Conservation (phyloP, 2,888 invertebrate species). For the Agapetus fuscipes region DNA sequence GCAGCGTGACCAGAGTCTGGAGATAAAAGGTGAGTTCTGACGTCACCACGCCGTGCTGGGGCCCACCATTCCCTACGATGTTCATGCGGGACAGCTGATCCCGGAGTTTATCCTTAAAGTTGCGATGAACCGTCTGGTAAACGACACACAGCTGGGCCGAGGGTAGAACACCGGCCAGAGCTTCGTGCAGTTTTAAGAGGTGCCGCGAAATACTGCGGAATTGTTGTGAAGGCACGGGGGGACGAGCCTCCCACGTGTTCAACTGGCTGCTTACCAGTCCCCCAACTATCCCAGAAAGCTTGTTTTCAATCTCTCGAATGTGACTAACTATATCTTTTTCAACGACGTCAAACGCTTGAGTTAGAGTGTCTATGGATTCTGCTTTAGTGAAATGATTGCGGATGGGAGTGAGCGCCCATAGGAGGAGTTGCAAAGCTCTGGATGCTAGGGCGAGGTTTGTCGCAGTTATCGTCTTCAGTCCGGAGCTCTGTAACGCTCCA, state of each 20-base stretch:
- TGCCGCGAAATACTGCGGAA: conserved; percentile 83
- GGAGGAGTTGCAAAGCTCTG: conserved; percentile 69
- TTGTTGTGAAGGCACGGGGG: conserved; percentile 87
- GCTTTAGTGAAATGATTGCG: conserved; percentile 56
- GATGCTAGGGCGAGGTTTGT: conserved; percentile 85
- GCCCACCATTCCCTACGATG: conserved; percentile 91
- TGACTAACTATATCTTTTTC: conserved; percentile 79
- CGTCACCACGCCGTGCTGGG: conserved; percentile 91
- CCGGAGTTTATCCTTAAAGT: conserved; percentile 78
- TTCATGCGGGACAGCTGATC: conserved; percentile 78
- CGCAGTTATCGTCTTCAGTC: conserved; percentile 88
- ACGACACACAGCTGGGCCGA: conserved; percentile 65
- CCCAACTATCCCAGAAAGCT: conserved; percentile 84
- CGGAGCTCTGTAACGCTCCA: conserved; percentile 90
- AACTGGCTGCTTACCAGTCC: conserved; percentile 75
- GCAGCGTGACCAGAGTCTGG: conserved; percentile 72
- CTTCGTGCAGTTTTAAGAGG: conserved; percentile 84
- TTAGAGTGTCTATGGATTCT: conserved; percentile 40
- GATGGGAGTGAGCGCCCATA: conserved; percentile 69
- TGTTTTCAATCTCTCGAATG: conserved; percentile 84
- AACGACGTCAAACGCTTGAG: conserved; percentile 56
- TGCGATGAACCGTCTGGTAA: conserved; percentile 69
- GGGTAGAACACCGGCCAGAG: conserved; percentile 77
- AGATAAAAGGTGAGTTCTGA: conserved; percentile 86
- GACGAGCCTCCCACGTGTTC: conserved; percentile 84